Evolutionary conservation across 92 coral and sea anemone genomes (phyloP).

Genomic region (Zoanthus sociatus): DNA sequence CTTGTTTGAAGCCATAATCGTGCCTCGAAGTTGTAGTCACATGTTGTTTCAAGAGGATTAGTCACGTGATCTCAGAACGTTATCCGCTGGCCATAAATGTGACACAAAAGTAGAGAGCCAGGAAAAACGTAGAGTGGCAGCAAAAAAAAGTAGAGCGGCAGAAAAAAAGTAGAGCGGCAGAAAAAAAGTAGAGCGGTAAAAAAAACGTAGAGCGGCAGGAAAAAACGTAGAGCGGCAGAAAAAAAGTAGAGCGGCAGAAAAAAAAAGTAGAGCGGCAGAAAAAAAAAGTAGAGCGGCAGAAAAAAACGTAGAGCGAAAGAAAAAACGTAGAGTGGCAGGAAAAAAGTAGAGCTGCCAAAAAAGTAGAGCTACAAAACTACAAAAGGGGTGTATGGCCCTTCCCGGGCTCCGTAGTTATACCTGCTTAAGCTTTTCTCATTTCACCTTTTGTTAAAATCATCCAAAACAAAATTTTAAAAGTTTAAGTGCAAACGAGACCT

Average conservation of each 20-base stretch:
- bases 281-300: conserved; percentile 2
- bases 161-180: conserved; percentile 6
- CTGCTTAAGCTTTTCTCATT: no score
- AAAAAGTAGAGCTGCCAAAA: conserved; percentile 19
- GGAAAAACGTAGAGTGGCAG: background rate
- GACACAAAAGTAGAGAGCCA: conserved; percentile 7
- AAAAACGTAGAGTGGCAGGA: background rate
- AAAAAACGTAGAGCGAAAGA: conserved; percentile 3
- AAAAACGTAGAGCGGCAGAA: conserved; percentile 5
- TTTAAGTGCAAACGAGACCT: no score
- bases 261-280: background rate
- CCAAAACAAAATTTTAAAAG: no score
- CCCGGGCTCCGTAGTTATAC: conserved; percentile 19
- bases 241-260: background rate
- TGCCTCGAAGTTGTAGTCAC: conserved; percentile 21
- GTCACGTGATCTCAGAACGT: conserved; percentile 20
- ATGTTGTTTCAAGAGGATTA: conserved; percentile 22
- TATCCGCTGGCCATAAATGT: conserved; percentile 1
- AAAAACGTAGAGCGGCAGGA: conserved; percentile 14
- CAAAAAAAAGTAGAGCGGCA: background rate
- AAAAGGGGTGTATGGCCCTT: conserved; percentile 28
- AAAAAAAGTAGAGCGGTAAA: background rate
- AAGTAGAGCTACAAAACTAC: conserved; percentile 28
- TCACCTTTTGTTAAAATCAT: no score
- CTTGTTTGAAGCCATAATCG: conserved; percentile 27